Percentiles rank a stretch among this genome's conserved stretches.
phyloP scores from a whole-genome alignment of 2,113 vertebrate species.

The Phrynosoma platyrhinos region DNA sequence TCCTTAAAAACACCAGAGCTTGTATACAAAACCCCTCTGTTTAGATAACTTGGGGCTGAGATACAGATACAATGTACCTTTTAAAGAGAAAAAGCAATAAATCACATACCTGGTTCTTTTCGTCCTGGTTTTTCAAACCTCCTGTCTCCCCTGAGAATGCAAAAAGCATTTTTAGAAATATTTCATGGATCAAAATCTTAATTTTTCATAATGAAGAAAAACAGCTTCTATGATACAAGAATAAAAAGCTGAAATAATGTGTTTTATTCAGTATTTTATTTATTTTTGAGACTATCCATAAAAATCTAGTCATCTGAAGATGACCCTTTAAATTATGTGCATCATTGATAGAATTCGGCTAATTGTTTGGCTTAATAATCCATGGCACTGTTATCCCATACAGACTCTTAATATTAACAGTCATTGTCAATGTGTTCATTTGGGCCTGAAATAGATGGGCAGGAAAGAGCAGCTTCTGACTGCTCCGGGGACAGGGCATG shows the following conservation, averaged over 20 bases:
- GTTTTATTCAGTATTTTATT: not conserved
- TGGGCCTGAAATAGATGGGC: too few species aligned
- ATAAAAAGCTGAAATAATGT: not conserved
- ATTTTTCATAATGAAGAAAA: conserved; percentile 16
- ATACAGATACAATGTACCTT: not conserved
- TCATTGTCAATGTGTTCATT: not conserved
- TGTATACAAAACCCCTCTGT: not conserved
- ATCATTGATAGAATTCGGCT: not conserved
- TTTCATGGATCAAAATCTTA: conserved; percentile 67
- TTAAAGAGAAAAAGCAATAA: not conserved
- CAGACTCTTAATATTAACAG: not conserved
- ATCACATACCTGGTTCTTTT: conserved; percentile 95
- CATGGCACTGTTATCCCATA: not conserved
- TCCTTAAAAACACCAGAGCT: not conserved
- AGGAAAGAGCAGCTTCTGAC: too few species aligned
- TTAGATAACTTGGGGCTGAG: conserved; percentile 10
- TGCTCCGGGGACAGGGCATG: too few species aligned
- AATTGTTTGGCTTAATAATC: not conserved
- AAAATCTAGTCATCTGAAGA: not conserved
- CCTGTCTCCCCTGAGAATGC: conserved; percentile 89
- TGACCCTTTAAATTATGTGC: not conserved
- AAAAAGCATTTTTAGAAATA: conserved; percentile 43
- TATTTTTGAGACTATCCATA: not conserved
- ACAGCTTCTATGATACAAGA: not conserved
- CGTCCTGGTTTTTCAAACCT: conserved; percentile 98